phyloP scores from a whole-genome alignment of 2,888 invertebrate genomes.

The Dysmachus trigonus region DNA sequence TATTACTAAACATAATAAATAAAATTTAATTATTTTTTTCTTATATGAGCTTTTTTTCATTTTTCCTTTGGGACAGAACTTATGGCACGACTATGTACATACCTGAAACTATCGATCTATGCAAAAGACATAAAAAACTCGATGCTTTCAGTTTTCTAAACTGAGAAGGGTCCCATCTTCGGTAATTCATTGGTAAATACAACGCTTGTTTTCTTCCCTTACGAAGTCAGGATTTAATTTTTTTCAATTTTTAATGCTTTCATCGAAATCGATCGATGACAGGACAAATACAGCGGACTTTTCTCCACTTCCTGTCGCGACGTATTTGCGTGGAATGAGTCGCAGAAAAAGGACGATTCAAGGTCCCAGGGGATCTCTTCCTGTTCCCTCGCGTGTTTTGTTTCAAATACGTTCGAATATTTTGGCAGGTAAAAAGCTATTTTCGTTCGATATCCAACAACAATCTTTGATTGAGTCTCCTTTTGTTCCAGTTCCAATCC shows the following conservation, averaged over 20 bases:
- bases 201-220: too few relatives aligned
- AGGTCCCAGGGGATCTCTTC: background rate
- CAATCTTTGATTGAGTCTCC: background rate
- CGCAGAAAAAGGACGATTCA: background rate
- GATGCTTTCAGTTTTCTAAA: too few relatives aligned
- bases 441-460: background rate
- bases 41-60: too few relatives aligned
- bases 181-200: too few relatives aligned
- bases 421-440: slow-evolving; percentile 11
- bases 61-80: too few relatives aligned
- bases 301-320: background rate
- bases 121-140: too few relatives aligned
- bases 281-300: background rate
- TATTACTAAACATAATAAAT: too few relatives aligned
- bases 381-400: background rate
- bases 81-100: too few relatives aligned
- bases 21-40: too few relatives aligned
- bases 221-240: too few relatives aligned
- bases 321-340: background rate
- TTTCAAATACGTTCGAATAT: slow-evolving; percentile 15
- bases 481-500: background rate
- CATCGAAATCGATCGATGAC: slow-evolving; percentile 8
- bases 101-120: too few relatives aligned
- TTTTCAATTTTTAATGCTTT: background rate
- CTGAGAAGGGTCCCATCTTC: too few relatives aligned